These are phyloP conservation scores for Melanotaenia pygmaea DNA, from an alignment of 2,797 vertebrate genomes.

Conservation along the genomic window DNA sequence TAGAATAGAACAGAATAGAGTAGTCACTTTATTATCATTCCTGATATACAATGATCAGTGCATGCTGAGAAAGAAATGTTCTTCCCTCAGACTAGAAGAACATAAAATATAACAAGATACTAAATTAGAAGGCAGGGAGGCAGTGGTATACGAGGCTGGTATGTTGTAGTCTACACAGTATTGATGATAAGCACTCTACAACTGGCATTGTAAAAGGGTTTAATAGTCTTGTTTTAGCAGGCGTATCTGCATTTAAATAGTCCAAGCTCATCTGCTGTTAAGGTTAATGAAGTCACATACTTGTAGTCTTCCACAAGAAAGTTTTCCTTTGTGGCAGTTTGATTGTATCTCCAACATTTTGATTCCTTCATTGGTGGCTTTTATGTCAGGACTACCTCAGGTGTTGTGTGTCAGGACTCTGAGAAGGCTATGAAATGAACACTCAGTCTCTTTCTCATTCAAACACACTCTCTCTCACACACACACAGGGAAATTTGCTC, in stretches of 20 bases:
- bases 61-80: no score
- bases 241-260: not conserved
- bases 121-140: not conserved
- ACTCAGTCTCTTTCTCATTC: not conserved
- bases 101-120: no score
- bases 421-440: conserved; percentile 39
- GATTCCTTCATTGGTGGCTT: not conserved
- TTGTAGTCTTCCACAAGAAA: not conserved
- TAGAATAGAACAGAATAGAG: no score
- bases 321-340: not conserved
- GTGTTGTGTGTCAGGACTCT: conserved; percentile 65
- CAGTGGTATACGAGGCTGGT: not conserved
- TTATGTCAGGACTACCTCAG: conserved; percentile 42
- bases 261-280: not conserved
- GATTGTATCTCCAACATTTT: conserved; percentile 14
- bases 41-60: no score
- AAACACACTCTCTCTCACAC: conserved; percentile 35
- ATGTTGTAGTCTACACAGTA: not conserved
- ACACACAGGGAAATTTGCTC: conserved; percentile 45
- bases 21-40: no score
- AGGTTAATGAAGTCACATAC: conserved; percentile 1
- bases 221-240: not conserved
- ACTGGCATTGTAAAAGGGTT: not conserved
- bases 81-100: no score
- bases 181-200: not conserved